phyloP scores from a whole-genome alignment of 2,797 vertebrate species.

The Gymnothorax reevesii region DNA sequence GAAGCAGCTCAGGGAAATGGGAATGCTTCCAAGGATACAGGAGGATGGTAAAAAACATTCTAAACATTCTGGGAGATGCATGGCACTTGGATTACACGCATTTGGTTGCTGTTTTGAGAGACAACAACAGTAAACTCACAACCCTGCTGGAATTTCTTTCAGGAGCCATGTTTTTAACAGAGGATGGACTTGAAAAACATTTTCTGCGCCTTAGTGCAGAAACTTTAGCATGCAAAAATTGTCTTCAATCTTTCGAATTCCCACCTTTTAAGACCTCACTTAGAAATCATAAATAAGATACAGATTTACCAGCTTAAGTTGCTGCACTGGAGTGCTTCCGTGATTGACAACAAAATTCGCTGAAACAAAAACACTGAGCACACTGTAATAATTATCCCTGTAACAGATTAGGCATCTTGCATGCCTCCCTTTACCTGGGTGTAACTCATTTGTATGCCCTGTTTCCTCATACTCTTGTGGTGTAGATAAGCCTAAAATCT shows the following conservation, averaged over 20 bases:
- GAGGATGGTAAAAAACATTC: neutral
- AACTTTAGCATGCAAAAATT: neutral
- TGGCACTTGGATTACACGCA: neutral
- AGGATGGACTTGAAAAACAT: neutral
- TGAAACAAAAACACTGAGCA: neutral
- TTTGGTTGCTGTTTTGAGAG: neutral
- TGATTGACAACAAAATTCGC: neutral
- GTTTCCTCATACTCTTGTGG: no score
- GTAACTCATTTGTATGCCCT: no score
- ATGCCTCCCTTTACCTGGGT: no score
- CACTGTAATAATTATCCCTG: no score
- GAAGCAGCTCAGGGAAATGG: constrained; percentile 19
- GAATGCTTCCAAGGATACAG: neutral
- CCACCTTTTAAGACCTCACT: neutral
- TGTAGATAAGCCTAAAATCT: no score
- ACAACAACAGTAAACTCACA: neutral
- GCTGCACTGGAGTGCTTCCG: neutral
- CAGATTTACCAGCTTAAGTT: neutral
- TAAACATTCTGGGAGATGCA: neutral
- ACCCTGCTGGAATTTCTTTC: neutral
- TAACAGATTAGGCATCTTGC: no score
- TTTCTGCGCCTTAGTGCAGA: neutral
- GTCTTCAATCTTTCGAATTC: neutral
- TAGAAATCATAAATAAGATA: neutral
- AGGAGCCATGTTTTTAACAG: neutral